Evolutionary conservation across 2,888 invertebrate genomes (phyloP).

Genomic region (Mechanitis mazaeus): DNA sequence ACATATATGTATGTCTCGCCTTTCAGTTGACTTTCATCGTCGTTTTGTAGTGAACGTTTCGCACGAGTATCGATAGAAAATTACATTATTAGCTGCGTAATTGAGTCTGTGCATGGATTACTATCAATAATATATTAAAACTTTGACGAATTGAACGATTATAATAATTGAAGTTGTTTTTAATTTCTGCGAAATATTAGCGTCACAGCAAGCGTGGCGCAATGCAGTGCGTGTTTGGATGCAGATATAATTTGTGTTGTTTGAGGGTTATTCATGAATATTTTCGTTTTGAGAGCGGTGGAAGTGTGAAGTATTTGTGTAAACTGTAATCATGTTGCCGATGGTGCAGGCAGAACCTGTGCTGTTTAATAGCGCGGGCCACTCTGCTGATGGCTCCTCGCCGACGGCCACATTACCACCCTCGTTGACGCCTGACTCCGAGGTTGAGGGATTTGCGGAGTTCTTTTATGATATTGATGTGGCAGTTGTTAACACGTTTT

Average conservation of each 20-base stretch:
- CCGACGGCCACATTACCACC: conserved; percentile 67
- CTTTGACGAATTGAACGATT: conserved; percentile 12
- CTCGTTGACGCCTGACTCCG: conserved; percentile 66
- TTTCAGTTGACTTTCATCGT: conserved; percentile 77
- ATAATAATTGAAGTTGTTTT: conserved; percentile 25
- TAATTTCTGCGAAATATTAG: conserved; percentile 44
- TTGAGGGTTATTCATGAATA: conserved; percentile 54
- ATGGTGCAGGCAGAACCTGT: conserved; percentile 69
- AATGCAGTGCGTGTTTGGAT: conserved; percentile 74
- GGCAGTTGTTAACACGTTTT: conserved; percentile 60
- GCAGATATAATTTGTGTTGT: conserved; percentile 63
- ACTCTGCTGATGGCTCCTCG: conserved; percentile 55
- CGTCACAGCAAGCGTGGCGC: conserved; percentile 70
- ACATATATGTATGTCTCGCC: conserved; percentile 75
- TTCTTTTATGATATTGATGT: conserved; percentile 73
- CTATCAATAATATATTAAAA: conserved; percentile 34
- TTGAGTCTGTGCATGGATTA: conserved; percentile 58
- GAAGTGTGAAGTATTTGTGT: conserved; percentile 50
- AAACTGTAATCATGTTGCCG: conserved; percentile 66
- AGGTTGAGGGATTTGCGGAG: conserved; percentile 68
- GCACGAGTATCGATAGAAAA: conserved; percentile 71
- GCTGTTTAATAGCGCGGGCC: conserved; percentile 63
- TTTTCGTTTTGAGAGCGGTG: conserved; percentile 49
- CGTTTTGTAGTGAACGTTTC: conserved; percentile 75
- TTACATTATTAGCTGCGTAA: conserved; percentile 71